Percentiles rank a stretch among this genome's conserved stretches.
phyloP scores from a whole-genome alignment of 2,797 vertebrate species.

The Moxostoma hubbsi region DNA sequence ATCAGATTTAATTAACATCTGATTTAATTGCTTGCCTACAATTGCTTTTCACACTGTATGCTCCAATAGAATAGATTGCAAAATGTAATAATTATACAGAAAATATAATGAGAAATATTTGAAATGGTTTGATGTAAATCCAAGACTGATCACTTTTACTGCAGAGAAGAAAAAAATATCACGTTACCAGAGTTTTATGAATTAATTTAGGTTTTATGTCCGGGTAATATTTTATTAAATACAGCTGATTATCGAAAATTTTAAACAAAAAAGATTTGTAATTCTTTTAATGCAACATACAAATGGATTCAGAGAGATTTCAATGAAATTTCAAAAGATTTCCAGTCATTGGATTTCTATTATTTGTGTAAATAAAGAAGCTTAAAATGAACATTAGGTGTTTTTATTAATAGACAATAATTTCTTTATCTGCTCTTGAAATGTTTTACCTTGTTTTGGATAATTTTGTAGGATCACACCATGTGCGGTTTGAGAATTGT shows the following conservation, averaged over 20 bases:
- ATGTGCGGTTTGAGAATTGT: neutral
- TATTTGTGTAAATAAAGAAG: too few relatives aligned
- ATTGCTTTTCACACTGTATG: slow-evolving; percentile 73
- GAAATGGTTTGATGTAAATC: slow-evolving; percentile 72
- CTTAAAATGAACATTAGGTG: too few relatives aligned
- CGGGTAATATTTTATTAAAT: slow-evolving; percentile 79
- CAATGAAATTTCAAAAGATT: neutral
- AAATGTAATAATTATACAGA: slow-evolving; percentile 77
- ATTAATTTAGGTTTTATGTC: slow-evolving; percentile 61
- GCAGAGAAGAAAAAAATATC: slow-evolving; percentile 72
- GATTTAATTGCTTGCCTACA: slow-evolving; percentile 82
- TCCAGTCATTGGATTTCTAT: too few relatives aligned
- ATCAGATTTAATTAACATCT: slow-evolving; percentile 88
- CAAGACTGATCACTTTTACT: slow-evolving; percentile 75
- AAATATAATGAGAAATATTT: slow-evolving; percentile 70
- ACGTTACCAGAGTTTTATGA: slow-evolving; percentile 73
- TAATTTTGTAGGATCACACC: neutral
- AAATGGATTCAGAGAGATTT: slow-evolving; percentile 35
- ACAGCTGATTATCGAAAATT: slow-evolving; percentile 71
- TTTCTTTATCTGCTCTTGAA: too few relatives aligned
- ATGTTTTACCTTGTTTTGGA: too few relatives aligned
- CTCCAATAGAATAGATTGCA: slow-evolving; percentile 73
- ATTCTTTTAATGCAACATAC: slow-evolving; percentile 20
- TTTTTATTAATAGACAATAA: too few relatives aligned
- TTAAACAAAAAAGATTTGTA: neutral